Evolutionary conservation across 35 echinoderm and acorn worm species (phyloP), one percentile per base, ranked within the genome.

Genomic region (Ophioderma brevispina): DNA sequence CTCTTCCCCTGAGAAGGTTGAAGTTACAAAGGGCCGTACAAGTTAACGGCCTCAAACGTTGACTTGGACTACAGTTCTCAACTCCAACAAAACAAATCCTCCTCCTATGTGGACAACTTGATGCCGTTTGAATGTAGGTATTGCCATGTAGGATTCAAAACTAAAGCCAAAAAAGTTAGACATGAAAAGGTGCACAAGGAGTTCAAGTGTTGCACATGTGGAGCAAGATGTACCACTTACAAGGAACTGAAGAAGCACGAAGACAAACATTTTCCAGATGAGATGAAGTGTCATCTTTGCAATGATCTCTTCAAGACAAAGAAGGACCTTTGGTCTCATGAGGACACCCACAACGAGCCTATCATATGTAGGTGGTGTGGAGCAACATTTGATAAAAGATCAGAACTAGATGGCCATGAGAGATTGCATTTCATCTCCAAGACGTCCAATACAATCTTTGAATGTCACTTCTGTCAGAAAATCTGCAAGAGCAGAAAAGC

Each of bases 211-310:
- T 13, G 17, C 23, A 70, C 59, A 15, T 70, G 59, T 30, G 23
- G 59, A 13, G 23, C 4, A 1, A 30, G 28, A 70, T 70, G 15
- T 25, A 4, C 59, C 2, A 25, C 59, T 13, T 70, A 15, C 28
- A 70, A 70, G 59, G 59, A 70, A 15, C 10, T 70, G 59, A 70
- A 70, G n/a, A 18, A 25, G n/a, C 59, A 70, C n/a, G 59, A 70
- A 25, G 59, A 70, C 28, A 70, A 18, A 25, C 59, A 70, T 25
- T 70, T 70, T 70, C 59, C 59, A 2, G 59, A 70, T 25, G 59
- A 70, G n/a, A 70, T 70, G 59, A 70, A 70, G n/a, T 70, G 59
- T 70, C 59, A 70, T 25, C n/a, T 70, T 70, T 70, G 59, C n/a
- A 6, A 70, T 1, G 28, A 70, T 15, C 15, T 30, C n/a, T 70